Conservation (phyloP, 2,113 vertebrate species). For the Callospermophilus lateralis region DNA sequence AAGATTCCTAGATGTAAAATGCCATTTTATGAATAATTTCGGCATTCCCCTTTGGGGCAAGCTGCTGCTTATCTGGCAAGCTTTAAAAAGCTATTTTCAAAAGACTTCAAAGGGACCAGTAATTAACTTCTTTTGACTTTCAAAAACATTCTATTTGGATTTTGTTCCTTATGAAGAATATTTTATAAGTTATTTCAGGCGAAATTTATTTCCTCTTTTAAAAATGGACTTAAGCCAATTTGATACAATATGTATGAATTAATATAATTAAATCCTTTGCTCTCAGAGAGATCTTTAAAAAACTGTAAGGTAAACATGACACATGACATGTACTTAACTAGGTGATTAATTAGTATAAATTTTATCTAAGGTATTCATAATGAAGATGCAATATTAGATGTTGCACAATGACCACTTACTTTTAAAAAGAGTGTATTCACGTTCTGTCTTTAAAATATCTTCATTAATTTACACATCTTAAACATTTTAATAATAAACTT, state of each 20-base stretch:
- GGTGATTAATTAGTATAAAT: slow-evolving; percentile 4
- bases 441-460: background rate
- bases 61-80: slow-evolving; percentile 69
- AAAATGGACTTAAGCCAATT: slow-evolving; percentile 29
- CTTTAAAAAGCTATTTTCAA: slow-evolving; percentile 75
- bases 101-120: slow-evolving; percentile 73
- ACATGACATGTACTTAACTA: background rate
- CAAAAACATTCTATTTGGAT: slow-evolving; percentile 72
- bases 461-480: background rate
- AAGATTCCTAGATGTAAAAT: slow-evolving; percentile 75
- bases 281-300: slow-evolving; percentile 58
- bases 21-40: slow-evolving; percentile 79
- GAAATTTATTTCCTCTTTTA: background rate
- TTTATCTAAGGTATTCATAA: slow-evolving; percentile 11
- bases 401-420: slow-evolving; percentile 5
- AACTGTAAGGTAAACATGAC: background rate
- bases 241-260: slow-evolving; percentile 6
- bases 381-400: background rate
- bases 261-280: slow-evolving; percentile 35
- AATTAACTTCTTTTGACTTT: slow-evolving; percentile 78
- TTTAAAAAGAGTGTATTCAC: background rate
- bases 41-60: slow-evolving; percentile 71
- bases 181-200: slow-evolving; percentile 62
- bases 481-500: slow-evolving; percentile 26
- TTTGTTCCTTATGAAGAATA: slow-evolving; percentile 61